Percentiles rank a stretch among this genome's conserved stretches.
Conservation (phyloP, 2,797 vertebrate species). For the Petrocephalus sullivani region DNA sequence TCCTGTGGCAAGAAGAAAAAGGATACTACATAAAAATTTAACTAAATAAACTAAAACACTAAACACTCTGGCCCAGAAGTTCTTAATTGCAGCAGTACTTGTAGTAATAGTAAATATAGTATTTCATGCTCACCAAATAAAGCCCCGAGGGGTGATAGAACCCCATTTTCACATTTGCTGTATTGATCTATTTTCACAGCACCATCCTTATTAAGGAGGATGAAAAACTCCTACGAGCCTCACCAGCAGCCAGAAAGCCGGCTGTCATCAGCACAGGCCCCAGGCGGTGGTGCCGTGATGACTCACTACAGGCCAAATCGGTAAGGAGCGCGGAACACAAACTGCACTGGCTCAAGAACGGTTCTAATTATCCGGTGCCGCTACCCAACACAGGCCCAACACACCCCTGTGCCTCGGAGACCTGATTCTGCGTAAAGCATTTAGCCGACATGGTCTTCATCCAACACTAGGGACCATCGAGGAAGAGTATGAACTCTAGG, state of each 20-base stretch:
- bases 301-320: background rate
- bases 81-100: background rate
- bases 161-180: background rate
- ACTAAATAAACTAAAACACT: background rate
- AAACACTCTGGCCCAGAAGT: background rate
- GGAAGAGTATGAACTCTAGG: background rate
- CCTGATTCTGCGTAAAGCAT: background rate
- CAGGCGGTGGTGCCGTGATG: background rate
- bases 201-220: background rate
- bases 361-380: background rate
- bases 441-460: background rate
- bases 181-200: background rate
- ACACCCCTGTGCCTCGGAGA: background rate
- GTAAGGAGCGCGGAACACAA: background rate
- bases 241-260: background rate
- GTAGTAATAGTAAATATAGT: background rate
- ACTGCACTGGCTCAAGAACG: background rate
- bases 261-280: background rate
- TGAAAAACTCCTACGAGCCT: background rate
- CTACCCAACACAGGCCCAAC: background rate
- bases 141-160: background rate
- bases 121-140: background rate
- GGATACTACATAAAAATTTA: background rate
- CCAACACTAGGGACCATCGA: background rate
- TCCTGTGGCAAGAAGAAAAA: background rate